Evolutionary conservation across 2,888 invertebrate species (phyloP), one percentile per base, ranked within the genome.

Genomic region (Cephus nigrinus): DNA sequence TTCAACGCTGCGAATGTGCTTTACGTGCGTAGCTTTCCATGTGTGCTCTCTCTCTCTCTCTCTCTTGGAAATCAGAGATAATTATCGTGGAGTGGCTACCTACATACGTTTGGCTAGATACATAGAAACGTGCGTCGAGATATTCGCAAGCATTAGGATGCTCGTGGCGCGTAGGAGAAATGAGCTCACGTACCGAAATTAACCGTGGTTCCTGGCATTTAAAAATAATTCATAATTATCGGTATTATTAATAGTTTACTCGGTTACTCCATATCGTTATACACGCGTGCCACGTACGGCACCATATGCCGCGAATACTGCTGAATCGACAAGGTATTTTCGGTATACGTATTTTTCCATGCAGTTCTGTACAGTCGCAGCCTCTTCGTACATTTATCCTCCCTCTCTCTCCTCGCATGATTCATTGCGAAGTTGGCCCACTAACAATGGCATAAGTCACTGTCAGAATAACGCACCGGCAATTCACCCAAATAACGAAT

Each of bases 121-220:
- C 40, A 40, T 40, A 40, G 40, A 40, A 40, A 40, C 15, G 15
- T 40, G 40, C 40, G 40, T 40, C 40, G 40, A 40, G 15, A 40
- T 40, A 40, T 40, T 40, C 40, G 40, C 40, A 4, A 40, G 40
- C 40, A 40, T 40, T 40, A 40, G 15, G 40, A 69, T 69, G 15
- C 30, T 15, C 30, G 30, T 12, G 69, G 69, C 30, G 32, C 69
- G 69, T 30, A 69, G 32, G 84, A 84, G 80, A 80, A 81, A 75
- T 85, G 87, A 87, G 84, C 87, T 87, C 87, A 85, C 82, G 81
- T 76, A 81, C 85, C 84, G 82, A 86, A 87, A 84, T 86, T 84
- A 87, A 87, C 86, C 80, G 79, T 69, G 78, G 77, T 32, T 31
- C 30, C 36, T 69, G 35, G 36, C 30, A 73, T 78, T 76, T 78